These are phyloP conservation scores for Sinotaia quadrata DNA, from an alignment of 2,888 invertebrate species.

Conservation along the genomic window DNA sequence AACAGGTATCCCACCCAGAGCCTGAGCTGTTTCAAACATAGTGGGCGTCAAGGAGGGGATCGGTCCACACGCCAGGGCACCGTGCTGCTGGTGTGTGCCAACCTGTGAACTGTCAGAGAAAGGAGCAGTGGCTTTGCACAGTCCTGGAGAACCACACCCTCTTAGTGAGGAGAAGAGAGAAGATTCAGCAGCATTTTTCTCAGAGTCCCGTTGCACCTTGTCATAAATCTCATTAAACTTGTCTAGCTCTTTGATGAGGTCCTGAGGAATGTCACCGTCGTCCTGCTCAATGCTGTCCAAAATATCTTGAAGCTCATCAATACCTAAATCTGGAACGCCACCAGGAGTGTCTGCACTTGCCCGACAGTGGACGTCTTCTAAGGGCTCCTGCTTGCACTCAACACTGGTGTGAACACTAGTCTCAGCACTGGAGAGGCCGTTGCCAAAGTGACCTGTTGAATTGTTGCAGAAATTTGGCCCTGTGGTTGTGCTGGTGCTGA, in stretches of 20 bases:
- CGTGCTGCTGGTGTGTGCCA: constrained; percentile 11
- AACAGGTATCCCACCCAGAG: constrained; percentile 27
- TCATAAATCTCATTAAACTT: constrained; percentile 60
- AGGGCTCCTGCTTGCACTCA: constrained; percentile 79
- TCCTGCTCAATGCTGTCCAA: constrained; percentile 88
- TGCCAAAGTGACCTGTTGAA: not conserved
- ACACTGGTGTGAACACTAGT: constrained; percentile 54
- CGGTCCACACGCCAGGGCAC: constrained; percentile 20
- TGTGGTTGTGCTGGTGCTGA: constrained; percentile 9
- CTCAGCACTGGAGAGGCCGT: constrained; percentile 35
- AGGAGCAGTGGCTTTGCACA: constrained; percentile 36
- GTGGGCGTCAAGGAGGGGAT: constrained; percentile 21
- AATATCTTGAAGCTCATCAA: constrained; percentile 62
- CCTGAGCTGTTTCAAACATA: constrained; percentile 35
- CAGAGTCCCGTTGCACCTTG: constrained; percentile 50
- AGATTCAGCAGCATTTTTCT: constrained; percentile 45
- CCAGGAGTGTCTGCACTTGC: constrained; percentile 7
- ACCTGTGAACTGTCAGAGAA: constrained; percentile 26
- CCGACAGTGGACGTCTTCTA: constrained; percentile 48
- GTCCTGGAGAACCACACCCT: constrained; percentile 44
- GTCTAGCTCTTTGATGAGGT: constrained; percentile 57
- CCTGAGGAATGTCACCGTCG: constrained; percentile 46
- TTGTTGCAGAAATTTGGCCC: not conserved
- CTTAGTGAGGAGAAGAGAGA: constrained; percentile 40
- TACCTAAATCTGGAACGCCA: constrained; percentile 38